These are phyloP conservation scores for Tetranychus piercei DNA, from an alignment of 2,888 invertebrate genomes.

Conservation along the genomic window DNA sequence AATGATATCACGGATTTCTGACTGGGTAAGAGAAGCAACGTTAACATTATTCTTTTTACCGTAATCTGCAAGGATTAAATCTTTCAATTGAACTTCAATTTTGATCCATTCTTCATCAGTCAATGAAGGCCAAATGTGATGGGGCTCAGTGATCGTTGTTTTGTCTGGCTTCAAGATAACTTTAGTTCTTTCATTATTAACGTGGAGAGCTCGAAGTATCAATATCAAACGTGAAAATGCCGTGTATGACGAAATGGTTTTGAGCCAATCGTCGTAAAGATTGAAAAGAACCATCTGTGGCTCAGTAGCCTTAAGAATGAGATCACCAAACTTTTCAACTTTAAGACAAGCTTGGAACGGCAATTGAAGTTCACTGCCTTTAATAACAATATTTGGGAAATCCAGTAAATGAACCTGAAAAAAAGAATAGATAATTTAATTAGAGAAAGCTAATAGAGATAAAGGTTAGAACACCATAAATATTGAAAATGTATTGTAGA, in stretches of 20 bases:
- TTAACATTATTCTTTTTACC: slow-evolving; percentile 99
- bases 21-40: slow-evolving; percentile 93
- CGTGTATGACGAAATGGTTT: slow-evolving; percentile 97
- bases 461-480: neutral
- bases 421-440: slow-evolving; percentile 10
- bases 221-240: slow-evolving; percentile 92
- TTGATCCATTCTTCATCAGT: slow-evolving; percentile 99
- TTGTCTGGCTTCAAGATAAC: slow-evolving; percentile 96
- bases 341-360: slow-evolving; percentile 98
- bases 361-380: slow-evolving; percentile 90
- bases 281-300: slow-evolving; percentile 99
- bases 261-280: slow-evolving; percentile 97
- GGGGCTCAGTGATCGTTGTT: slow-evolving; percentile 93
- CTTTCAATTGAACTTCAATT: slow-evolving; percentile 92
- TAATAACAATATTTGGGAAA: slow-evolving; percentile 99
- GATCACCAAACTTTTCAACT: slow-evolving; percentile 96
- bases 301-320: slow-evolving; percentile 95
- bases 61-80: slow-evolving; percentile 93
- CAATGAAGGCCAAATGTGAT: slow-evolving; percentile 98
- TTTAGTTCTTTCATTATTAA: slow-evolving; percentile 96
- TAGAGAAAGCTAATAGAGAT: neutral
- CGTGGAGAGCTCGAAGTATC: slow-evolving; percentile 86
- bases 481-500: neutral
- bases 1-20: slow-evolving; percentile 96
- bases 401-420: slow-evolving; percentile 79